Conservation (phyloP, 35 echinoderm and acorn worm genomes). For the Nesometra sesokonis region DNA sequence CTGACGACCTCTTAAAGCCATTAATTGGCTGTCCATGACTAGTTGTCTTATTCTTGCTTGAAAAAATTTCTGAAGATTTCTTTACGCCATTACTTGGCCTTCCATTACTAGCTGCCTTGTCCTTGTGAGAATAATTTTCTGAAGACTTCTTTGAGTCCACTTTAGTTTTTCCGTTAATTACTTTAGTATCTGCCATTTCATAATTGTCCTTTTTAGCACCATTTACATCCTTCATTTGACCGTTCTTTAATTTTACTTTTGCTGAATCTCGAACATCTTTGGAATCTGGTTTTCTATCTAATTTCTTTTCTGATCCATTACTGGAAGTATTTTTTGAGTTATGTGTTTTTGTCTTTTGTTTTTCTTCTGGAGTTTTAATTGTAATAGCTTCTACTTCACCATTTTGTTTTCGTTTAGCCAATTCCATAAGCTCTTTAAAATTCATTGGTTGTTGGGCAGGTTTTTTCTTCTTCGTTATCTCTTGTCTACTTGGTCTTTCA, state of each 20-base stretch:
- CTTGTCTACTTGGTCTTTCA: background rate
- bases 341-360: background rate
- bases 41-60: too few relatives aligned
- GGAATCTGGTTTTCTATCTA: background rate
- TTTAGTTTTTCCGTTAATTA: background rate
- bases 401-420: slow-evolving; percentile 41
- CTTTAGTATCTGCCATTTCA: background rate
- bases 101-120: too few relatives aligned
- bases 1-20: too few relatives aligned
- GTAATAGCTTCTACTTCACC: slow-evolving; percentile 1
- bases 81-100: too few relatives aligned
- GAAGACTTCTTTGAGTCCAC: background rate
- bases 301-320: background rate
- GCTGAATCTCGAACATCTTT: background rate
- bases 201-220: background rate
- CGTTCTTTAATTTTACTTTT: background rate
- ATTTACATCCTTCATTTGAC: background rate
- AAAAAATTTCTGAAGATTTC: too few relatives aligned
- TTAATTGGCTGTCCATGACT: too few relatives aligned
- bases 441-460: slow-evolving; percentile 43
- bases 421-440: slow-evolving; percentile 47
- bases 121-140: too few relatives aligned
- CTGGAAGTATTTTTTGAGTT: background rate
- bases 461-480: slow-evolving; percentile 24
- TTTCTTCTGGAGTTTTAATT: background rate